Evolutionary conservation across 2,113 vertebrate genomes (phyloP).

Genomic region (Crotalus tigris): DNA sequence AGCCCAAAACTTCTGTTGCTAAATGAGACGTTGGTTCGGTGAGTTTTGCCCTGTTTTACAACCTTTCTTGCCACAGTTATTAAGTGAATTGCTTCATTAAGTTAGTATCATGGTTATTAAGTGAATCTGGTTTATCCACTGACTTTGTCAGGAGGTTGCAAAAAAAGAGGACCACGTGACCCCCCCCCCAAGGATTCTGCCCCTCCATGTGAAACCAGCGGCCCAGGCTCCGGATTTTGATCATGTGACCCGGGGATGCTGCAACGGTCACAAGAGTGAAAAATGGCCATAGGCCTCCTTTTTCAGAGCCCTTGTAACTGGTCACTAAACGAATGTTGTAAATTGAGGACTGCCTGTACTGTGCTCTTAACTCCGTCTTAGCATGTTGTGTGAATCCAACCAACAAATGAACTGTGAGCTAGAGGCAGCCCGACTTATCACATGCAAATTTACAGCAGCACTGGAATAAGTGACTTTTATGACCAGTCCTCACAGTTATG

Average conservation of each 20-base stretch:
- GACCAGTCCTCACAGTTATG: not conserved
- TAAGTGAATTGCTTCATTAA: too few relatives aligned
- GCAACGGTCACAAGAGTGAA: not conserved
- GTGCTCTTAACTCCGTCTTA: too few relatives aligned
- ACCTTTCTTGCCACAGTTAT: too few relatives aligned
- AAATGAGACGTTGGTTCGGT: not conserved
- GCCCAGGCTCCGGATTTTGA: too few relatives aligned
- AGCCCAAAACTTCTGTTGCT: not conserved
- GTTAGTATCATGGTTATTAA: too few relatives aligned
- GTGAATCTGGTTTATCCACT: too few relatives aligned
- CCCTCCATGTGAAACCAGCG: too few relatives aligned
- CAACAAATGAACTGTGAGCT: not conserved
- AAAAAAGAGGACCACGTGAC: too few relatives aligned
- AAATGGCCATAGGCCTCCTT: not conserved
- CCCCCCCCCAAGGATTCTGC: too few relatives aligned
- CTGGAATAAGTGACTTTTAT: not conserved
- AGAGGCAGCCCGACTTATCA: not conserved
- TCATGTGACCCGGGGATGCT: too few relatives aligned
- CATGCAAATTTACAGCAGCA: too few relatives aligned
- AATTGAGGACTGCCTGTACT: not conserved
- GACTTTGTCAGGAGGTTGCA: too few relatives aligned
- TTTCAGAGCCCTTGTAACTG: not conserved
- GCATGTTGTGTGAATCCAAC: not conserved
- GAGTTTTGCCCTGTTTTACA: not conserved
- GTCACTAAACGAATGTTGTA: not conserved